phyloP scores from a whole-genome alignment of 2,113 vertebrate species.

The Myrmecophaga tridactyla region DNA sequence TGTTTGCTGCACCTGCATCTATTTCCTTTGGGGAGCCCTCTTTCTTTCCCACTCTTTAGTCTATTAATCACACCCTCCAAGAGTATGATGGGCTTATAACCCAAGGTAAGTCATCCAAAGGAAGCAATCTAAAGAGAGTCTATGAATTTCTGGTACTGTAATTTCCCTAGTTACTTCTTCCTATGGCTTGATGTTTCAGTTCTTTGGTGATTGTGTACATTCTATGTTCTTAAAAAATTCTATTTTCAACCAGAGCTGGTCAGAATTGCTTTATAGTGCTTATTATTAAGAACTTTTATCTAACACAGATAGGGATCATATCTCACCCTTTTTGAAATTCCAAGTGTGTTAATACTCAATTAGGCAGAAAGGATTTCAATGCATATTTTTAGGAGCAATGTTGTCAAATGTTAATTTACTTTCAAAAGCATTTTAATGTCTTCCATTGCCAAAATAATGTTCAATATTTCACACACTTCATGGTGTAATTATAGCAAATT shows the following conservation, averaged over 20 bases:
- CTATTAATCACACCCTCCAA: neutral
- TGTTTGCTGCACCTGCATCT: neutral
- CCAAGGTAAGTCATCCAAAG: neutral
- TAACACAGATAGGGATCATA: neutral
- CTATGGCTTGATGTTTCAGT: neutral
- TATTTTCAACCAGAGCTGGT: neutral
- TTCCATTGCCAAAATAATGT: neutral
- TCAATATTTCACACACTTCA: neutral
- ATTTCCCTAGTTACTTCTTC: neutral
- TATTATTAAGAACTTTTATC: neutral
- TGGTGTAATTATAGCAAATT: neutral
- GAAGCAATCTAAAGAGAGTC: neutral
- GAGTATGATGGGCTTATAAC: neutral
- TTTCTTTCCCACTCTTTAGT: neutral
- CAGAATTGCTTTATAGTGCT: neutral
- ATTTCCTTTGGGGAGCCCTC: rapidly evolving
- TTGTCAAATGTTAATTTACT: neutral
- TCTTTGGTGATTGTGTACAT: neutral
- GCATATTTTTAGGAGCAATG: neutral
- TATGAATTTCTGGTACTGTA: neutral
- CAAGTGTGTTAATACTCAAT: neutral
- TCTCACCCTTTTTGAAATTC: neutral
- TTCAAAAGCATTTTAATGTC: neutral
- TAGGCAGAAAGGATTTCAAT: neutral
- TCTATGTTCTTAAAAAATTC: neutral